A percentile compares a stretch with the other conserved stretches of the same genome.
Evolutionary conservation across 1,140 invertebrate genomes (phyloP).

Genomic region (Pseudomyrmex sp.): DNA sequence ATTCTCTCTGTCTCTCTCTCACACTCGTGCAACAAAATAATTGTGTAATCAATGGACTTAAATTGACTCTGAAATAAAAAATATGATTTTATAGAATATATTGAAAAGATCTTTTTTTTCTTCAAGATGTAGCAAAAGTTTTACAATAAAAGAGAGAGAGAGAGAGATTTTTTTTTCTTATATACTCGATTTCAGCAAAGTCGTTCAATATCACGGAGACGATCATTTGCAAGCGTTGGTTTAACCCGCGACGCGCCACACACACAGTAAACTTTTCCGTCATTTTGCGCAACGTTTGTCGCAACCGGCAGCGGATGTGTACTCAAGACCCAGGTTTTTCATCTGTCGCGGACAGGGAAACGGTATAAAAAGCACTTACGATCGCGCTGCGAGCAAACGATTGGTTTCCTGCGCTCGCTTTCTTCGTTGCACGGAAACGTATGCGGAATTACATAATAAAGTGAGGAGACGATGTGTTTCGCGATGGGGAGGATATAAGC

Average conservation of each 20-base stretch:
- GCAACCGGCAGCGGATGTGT: conserved; percentile 35
- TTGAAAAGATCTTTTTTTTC: too few relatives aligned
- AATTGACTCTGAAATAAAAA: too few relatives aligned
- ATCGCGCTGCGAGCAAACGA: background rate
- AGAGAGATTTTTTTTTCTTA: too few relatives aligned
- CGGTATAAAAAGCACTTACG: conserved; percentile 9
- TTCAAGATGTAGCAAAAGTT: too few relatives aligned
- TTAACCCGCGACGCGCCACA: background rate
- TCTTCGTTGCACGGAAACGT: conserved; percentile 16
- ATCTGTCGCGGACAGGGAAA: background rate
- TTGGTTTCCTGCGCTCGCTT: conserved; percentile 35
- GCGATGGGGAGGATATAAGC: background rate
- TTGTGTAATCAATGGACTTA: too few relatives aligned
- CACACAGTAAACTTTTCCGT: background rate
- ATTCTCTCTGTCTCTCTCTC: background rate
- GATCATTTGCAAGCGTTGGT: too few relatives aligned
- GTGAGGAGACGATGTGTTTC: conserved; percentile 3
- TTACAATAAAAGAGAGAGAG: too few relatives aligned
- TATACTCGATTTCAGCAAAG: too few relatives aligned
- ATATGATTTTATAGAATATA: too few relatives aligned
- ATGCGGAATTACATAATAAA: conserved; percentile 40
- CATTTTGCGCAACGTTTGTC: conserved; percentile 21
- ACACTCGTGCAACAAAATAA: too few relatives aligned
- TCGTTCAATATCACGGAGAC: too few relatives aligned
- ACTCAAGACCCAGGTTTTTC: conserved; percentile 27